Evolutionary conservation across 2,888 invertebrate species (phyloP).

Genomic region (Watsonalla binaria): DNA sequence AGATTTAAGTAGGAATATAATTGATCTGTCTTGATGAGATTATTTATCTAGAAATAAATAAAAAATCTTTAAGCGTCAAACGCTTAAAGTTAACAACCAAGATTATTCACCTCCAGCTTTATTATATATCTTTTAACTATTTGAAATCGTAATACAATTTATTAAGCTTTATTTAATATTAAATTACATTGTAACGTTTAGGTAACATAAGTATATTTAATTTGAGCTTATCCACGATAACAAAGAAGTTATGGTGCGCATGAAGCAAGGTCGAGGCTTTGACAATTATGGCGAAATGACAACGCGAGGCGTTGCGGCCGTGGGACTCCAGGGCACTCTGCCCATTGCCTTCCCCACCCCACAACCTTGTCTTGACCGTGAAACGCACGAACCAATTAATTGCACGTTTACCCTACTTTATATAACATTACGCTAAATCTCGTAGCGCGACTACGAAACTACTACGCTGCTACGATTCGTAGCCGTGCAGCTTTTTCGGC

Average conservation of each 20-base stretch:
- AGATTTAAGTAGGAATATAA: no score
- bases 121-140: no score
- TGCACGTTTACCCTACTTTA: slow-evolving; percentile 15
- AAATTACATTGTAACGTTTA: not conserved
- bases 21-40: no score
- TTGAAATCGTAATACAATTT: no score
- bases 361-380: slow-evolving; percentile 70
- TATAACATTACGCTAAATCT: slow-evolving; percentile 19
- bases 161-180: not conserved
- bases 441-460: slow-evolving; percentile 20
- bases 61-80: no score
- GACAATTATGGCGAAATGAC: slow-evolving; percentile 54
- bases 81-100: no score
- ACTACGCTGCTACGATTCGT: slow-evolving; percentile 28
- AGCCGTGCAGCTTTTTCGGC: slow-evolving; percentile 26
- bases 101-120: no score
- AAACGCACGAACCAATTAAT: slow-evolving; percentile 28
- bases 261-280: slow-evolving; percentile 48
- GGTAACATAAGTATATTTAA: not conserved
- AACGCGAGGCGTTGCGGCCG: slow-evolving; percentile 25
- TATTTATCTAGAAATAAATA: no score
- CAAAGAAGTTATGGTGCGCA: slow-evolving; percentile 46
- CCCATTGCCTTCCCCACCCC: slow-evolving; percentile 17
- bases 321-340: slow-evolving; percentile 30
- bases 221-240: slow-evolving; percentile 27